Conservation (phyloP, 2,888 invertebrate species). For the Diadegma fenestrale region DNA sequence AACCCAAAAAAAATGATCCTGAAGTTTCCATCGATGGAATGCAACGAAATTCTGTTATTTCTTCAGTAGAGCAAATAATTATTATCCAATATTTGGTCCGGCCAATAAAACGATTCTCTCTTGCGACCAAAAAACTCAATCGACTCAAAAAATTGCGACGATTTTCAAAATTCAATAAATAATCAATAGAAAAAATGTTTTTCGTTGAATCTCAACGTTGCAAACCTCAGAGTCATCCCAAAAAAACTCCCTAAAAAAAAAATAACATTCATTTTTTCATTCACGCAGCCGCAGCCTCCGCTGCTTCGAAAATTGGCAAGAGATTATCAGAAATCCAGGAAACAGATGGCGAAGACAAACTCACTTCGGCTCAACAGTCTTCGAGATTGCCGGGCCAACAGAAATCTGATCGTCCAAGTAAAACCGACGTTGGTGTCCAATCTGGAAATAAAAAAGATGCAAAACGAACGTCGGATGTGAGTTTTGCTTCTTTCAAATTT, state of each 20-base stretch:
- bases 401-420: constrained; percentile 8
- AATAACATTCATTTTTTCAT: background rate
- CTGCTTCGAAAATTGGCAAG: background rate
- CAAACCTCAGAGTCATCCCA: too few species aligned
- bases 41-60: too few species aligned
- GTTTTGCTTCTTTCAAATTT: background rate
- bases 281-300: background rate
- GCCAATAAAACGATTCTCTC: too few species aligned
- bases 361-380: background rate
- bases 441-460: constrained; percentile 63
- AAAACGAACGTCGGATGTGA: constrained; percentile 74
- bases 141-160: too few species aligned
- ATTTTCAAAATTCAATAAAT: too few species aligned
- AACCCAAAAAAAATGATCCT: too few species aligned
- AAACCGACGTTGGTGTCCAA: constrained; percentile 56
- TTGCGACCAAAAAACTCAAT: too few species aligned
- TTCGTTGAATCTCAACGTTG: too few species aligned
- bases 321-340: constrained; percentile 9
- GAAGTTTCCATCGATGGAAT: too few species aligned
- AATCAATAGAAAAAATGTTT: too few species aligned
- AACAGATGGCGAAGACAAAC: background rate
- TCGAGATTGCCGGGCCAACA: background rate
- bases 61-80: too few species aligned
- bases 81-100: too few species aligned
- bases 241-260: background rate